Percentiles rank a stretch among this genome's conserved stretches.
Evolutionary conservation across 2,888 invertebrate genomes (phyloP).

Genomic region (Pyralis farinalis): DNA sequence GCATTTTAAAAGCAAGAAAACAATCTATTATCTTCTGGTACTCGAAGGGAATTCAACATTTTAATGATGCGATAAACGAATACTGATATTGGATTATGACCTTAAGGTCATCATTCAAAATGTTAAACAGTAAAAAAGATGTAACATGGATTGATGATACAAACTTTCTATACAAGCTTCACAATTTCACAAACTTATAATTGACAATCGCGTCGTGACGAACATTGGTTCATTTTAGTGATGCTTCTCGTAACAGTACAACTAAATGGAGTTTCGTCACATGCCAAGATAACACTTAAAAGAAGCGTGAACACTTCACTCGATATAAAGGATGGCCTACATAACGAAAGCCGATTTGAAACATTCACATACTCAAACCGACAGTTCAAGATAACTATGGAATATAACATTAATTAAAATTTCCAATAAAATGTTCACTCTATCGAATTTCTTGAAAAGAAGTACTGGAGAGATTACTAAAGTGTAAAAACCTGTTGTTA

Average conservation of each 20-base stretch:
- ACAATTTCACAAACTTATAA: constrained; percentile 36
- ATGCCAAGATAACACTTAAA: constrained; percentile 57
- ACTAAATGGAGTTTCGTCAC: constrained; percentile 60
- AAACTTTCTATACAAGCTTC: constrained; percentile 29
- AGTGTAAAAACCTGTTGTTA: constrained; percentile 39
- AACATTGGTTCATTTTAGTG: constrained; percentile 42
- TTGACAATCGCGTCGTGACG: constrained; percentile 58
- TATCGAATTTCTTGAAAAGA: constrained; percentile 26
- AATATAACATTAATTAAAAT: constrained; percentile 53
- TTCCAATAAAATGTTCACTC: constrained; percentile 32
- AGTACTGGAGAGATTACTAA: constrained; percentile 26
- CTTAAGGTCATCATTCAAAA: constrained; percentile 27
- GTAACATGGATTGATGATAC: constrained; percentile 41
- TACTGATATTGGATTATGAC: constrained; percentile 31
- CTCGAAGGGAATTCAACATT: constrained; percentile 6
- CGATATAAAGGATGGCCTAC: constrained; percentile 44
- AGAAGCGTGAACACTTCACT: constrained; percentile 42
- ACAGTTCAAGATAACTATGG: constrained; percentile 34
- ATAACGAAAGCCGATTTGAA: constrained; percentile 46
- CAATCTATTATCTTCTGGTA: constrained; percentile 9
- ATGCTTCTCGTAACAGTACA: constrained; percentile 52
- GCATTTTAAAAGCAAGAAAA: constrained; percentile 67
- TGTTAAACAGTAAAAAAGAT: constrained; percentile 32
- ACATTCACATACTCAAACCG: constrained; percentile 33
- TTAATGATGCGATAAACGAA: constrained; percentile 17